These are phyloP conservation scores for Thamnophis sirtalis DNA, from an alignment of 2,113 vertebrate species.

Conservation along the genomic window DNA sequence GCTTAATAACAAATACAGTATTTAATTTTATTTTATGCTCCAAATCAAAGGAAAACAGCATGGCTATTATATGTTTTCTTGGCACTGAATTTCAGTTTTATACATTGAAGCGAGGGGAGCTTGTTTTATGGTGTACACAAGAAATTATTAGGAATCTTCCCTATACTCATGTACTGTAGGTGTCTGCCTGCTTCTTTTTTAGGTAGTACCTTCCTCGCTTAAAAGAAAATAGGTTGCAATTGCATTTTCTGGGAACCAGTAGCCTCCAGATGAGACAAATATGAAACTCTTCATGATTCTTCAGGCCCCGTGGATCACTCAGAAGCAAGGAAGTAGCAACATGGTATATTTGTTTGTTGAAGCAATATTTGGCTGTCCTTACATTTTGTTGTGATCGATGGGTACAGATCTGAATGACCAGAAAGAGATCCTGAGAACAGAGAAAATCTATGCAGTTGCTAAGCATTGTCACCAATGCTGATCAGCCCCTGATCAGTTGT, in stretches of 20 bases:
- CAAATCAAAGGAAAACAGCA: neutral
- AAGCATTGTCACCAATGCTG: neutral
- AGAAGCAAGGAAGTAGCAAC: neutral
- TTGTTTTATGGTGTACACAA: neutral
- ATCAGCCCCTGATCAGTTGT: neutral
- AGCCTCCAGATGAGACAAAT: neutral
- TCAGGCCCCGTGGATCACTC: neutral
- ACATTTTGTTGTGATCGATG: neutral
- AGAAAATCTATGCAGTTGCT: neutral
- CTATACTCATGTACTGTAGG: neutral
- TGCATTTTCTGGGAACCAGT: neutral
- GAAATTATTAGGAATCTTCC: neutral
- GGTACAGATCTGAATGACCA: neutral
- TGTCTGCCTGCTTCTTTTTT: neutral
- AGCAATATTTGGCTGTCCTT: neutral
- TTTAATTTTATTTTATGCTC: neutral
- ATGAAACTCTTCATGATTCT: neutral
- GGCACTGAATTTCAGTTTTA: neutral
- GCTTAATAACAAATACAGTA: neutral
- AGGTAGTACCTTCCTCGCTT: neutral
- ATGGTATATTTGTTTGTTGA: neutral
- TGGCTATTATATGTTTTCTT: neutral
- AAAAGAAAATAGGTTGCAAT: neutral
- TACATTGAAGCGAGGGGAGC: neutral
- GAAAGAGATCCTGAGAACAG: neutral